Base-by-base conservation (phyloP, 2,888 invertebrate species). In the Sinelater perroti region DNA sequence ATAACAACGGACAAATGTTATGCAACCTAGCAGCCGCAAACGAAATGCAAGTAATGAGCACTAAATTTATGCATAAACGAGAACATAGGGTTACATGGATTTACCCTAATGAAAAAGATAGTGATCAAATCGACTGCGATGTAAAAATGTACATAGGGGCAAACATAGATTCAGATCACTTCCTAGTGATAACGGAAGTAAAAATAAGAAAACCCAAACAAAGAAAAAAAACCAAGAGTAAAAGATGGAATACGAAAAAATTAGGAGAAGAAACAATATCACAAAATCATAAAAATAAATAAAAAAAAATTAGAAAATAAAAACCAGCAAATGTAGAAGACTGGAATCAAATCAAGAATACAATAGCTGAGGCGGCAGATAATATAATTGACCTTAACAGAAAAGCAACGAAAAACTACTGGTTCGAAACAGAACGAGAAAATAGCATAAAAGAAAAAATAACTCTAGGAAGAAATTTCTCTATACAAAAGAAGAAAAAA, bases 31-130 rank as follows among this genome's bases (percentile, higher is more conserved):
- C 30, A 30, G 30, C 30, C 30, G 30, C 30, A 30, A 30, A 5
- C 30, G 30, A 30, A 30, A 30, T 30, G 4, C 30, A 30, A 30
- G 30, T 30, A 30, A 30, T 30, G 30, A 30, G 30, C 30, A 30
- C 30, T 30, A 30, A 3, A 30, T 30, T 30, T 30, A 30, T 30
- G 8, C 30, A 30, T 30, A 30, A 30, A n/a, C 30, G 30, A n/a
- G 10, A 30, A n/a, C 30, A 30, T 30, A 30, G 11, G 11, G 11
- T 30, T 30, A n/a, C n/a, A n/a, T n/a, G n/a, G n/a, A n/a, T n/a
- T n/a, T n/a, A n/a, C n/a, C n/a, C 11, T 30, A 30, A 11, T 30
- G 30, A 30, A 30, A 30, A 30, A 11, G 11, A 30, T 10, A 30
- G 24, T 24, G 24, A 24, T 24, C 6, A n/a, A n/a, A n/a, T n/a